Evolutionary conservation across 2,797 vertebrate genomes (phyloP).

Genomic region (Liparis tanakae): DNA sequence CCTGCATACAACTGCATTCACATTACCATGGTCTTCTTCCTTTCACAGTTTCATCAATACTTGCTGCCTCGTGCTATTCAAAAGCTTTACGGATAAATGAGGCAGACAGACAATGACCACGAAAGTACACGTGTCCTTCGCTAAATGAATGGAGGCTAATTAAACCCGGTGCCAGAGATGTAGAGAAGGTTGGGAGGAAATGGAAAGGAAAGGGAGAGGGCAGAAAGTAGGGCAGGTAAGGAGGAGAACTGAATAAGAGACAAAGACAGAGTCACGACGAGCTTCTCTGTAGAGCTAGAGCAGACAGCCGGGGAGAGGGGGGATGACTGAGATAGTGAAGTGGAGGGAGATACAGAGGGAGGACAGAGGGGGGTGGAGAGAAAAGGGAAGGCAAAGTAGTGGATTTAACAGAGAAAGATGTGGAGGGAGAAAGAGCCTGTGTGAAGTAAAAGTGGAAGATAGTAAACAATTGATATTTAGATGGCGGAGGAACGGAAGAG

Average conservation of each 20-base stretch:
- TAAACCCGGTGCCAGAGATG: slow-evolving; percentile 45
- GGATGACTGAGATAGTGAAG: slow-evolving; percentile 38
- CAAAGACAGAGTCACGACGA: slow-evolving; percentile 36
- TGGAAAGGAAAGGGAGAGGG: slow-evolving; percentile 20
- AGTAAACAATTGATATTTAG: slow-evolving; percentile 39
- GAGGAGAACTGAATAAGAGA: slow-evolving; percentile 39
- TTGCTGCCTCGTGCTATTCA: slow-evolving; percentile 63
- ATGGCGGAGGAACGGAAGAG: slow-evolving; percentile 38
- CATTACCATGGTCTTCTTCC: slow-evolving; percentile 51
- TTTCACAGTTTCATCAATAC: slow-evolving; percentile 61
- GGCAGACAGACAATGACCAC: slow-evolving; percentile 52
- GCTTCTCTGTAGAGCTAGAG: slow-evolving; percentile 9
- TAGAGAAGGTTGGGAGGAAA: slow-evolving; percentile 19
- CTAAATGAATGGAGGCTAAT: slow-evolving; percentile 66
- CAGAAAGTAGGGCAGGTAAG: slow-evolving; percentile 47
- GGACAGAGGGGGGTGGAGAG: slow-evolving; percentile 24
- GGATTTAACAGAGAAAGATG: slow-evolving; percentile 45
- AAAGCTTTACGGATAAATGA: slow-evolving; percentile 53
- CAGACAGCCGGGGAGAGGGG: slow-evolving; percentile 20
- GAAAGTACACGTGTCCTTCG: slow-evolving; percentile 68
- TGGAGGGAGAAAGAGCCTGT: slow-evolving; percentile 10
- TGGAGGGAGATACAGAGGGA: slow-evolving; percentile 15
- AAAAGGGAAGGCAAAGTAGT: slow-evolving; percentile 24
- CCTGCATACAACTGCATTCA: slow-evolving; percentile 66
- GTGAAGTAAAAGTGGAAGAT: slow-evolving; percentile 16